Conservation (phyloP, 2,113 vertebrate species). For the Acrocephalus kingi region DNA sequence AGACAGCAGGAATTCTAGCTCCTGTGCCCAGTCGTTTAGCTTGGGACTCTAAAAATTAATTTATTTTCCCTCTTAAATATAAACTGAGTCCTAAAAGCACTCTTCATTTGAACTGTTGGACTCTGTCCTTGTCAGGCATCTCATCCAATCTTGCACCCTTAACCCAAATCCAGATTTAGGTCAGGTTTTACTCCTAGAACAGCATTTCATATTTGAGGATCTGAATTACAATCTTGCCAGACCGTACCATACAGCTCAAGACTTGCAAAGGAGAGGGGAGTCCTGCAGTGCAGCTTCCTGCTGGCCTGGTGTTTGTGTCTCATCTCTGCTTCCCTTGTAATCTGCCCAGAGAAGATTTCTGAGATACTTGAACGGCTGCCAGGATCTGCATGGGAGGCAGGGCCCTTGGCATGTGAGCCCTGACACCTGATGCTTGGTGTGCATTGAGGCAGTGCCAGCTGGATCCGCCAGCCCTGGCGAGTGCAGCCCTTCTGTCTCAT, state of each 20-base stretch:
- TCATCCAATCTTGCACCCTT: background rate
- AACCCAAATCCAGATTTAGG: background rate
- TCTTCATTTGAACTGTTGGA: background rate
- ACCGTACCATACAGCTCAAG: background rate
- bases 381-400: background rate
- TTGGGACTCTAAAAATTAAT: background rate
- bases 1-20: background rate
- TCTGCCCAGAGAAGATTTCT: conserved; percentile 25
- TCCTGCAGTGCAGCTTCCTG: background rate
- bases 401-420: background rate
- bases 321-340: background rate
- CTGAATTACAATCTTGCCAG: background rate
- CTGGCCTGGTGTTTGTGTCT: background rate
- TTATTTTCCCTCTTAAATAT: background rate
- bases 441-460: background rate
- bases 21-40: background rate
- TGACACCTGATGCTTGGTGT: conserved; percentile 12
- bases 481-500: background rate
- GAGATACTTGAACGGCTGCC: background rate
- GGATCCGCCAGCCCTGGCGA: background rate
- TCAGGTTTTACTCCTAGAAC: background rate
- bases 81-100: background rate
- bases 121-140: background rate
- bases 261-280: background rate
- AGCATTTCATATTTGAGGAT: background rate